A percentile compares a stretch with the other conserved stretches of the same genome.
Evolutionary conservation across 2,888 invertebrate genomes (phyloP).

Genomic region (Drosophila borborema): DNA sequence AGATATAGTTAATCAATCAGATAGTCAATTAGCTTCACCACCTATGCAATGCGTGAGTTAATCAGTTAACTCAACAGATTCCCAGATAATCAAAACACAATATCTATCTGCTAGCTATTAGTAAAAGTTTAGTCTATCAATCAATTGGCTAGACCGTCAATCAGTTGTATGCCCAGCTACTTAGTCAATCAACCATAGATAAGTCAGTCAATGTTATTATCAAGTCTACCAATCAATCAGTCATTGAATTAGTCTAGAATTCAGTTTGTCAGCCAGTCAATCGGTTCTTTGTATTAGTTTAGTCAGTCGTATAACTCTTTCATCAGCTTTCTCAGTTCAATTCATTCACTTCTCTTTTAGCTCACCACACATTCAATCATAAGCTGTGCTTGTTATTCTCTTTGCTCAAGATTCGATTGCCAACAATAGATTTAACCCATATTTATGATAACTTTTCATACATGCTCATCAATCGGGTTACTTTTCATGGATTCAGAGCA

Average conservation of each 20-base stretch:
- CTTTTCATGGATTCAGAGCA: not conserved
- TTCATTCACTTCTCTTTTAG: not conserved
- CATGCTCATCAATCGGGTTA: constrained; percentile 2
- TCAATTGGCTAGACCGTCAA: not conserved
- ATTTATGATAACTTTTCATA: not conserved
- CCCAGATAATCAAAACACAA: not conserved
- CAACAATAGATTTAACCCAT: no score
- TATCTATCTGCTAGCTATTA: not conserved
- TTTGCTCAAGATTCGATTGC: not conserved
- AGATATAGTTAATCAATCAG: not conserved
- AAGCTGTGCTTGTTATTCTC: no score
- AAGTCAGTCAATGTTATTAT: not conserved
- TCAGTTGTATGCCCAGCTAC: not conserved
- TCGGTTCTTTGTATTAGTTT: not conserved
- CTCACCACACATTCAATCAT: not conserved
- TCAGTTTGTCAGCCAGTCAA: not conserved
- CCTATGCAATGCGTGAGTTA: no score
- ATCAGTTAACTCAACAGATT: no score
- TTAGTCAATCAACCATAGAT: not conserved
- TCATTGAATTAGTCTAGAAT: not conserved
- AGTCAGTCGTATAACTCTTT: not conserved
- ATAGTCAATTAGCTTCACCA: not conserved
- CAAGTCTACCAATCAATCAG: not conserved
- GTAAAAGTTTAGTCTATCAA: not conserved
- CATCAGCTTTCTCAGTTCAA: not conserved